phyloP scores from a whole-genome alignment of 2,797 vertebrate species.

The Stomatorhinus walkeri region DNA sequence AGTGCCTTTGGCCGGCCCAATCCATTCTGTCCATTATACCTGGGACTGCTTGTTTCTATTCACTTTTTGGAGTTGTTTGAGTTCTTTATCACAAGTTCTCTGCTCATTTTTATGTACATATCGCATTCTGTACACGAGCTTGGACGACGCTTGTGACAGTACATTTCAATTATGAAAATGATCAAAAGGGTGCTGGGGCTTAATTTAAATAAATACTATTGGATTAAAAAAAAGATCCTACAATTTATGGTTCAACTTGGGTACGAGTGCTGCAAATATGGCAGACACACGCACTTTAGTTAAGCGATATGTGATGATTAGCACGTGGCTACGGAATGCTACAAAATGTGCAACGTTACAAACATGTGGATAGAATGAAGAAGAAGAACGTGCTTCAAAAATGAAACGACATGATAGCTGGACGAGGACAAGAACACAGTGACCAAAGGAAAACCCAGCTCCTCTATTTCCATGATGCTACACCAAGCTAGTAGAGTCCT shows the following conservation, averaged over 20 bases:
- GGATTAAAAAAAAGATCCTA: background rate
- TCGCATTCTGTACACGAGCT: background rate
- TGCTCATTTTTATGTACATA: background rate
- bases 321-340: background rate
- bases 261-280: background rate
- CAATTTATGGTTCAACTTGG: background rate
- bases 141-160: background rate
- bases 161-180: background rate
- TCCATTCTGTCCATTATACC: background rate
- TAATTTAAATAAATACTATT: background rate
- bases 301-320: background rate
- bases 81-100: background rate
- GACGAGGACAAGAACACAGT: background rate
- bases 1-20: background rate
- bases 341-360: background rate
- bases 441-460: background rate
- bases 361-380: background rate
- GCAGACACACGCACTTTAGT: background rate
- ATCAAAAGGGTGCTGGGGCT: background rate
- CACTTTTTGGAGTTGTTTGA: background rate
- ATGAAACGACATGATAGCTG: background rate
- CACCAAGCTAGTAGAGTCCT: background rate
- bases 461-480: background rate
- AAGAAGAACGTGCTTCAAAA: background rate
- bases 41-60: background rate